Percentiles rank a stretch among this genome's conserved stretches.
phyloP scores from a whole-genome alignment of 2,113 vertebrate species.

The Lasiurus borealis region DNA sequence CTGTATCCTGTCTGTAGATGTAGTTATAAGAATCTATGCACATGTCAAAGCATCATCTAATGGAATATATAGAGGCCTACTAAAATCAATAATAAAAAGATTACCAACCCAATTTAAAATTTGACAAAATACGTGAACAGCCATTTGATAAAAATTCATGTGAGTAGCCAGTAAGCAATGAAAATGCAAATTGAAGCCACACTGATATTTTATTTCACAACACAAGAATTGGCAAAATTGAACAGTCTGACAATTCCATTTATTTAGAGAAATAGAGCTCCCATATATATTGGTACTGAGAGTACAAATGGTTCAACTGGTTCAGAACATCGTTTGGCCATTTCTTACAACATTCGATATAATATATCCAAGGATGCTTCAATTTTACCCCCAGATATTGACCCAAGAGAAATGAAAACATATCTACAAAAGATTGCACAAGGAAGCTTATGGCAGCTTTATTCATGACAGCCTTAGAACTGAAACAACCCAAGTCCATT shows the following conservation, averaged over 20 bases:
- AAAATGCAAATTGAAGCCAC: background rate
- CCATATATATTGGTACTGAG: background rate
- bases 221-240: background rate
- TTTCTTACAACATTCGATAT: background rate
- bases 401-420: background rate
- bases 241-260: background rate
- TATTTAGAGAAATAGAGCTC: background rate
- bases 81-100: background rate
- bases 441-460: background rate
- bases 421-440: background rate
- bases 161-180: background rate
- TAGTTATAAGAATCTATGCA: background rate
- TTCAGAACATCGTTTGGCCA: background rate
- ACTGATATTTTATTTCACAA: background rate
- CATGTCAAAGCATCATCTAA: background rate
- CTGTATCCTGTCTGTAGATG: background rate
- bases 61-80: background rate
- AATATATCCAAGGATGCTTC: background rate
- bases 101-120: background rate
- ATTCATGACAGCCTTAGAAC: background rate
- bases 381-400: background rate
- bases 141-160: conserved; percentile 5
- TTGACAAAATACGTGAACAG: background rate
- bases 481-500: background rate
- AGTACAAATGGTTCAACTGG: background rate